Evolutionary conservation across 2,797 vertebrate species (phyloP), one percentile per base, ranked within the genome.

Genomic region (Iguana delicatissima): DNA sequence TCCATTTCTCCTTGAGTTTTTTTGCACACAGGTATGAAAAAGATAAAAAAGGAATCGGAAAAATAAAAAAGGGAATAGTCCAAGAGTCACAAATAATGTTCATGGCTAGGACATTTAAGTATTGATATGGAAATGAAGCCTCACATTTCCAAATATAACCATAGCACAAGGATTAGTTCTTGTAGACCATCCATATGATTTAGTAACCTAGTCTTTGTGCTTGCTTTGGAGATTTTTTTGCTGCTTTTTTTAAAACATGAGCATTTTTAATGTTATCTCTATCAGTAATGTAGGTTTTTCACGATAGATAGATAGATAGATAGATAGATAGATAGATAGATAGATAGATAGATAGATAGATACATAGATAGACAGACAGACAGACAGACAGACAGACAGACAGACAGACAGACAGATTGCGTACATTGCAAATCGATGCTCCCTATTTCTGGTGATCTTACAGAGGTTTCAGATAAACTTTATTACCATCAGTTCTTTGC

Each of bases 171-270:
- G 77, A 95, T 89, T 91, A 90, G 95, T 90, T 22, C 84, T 20
- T 89, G n/a, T 72, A 93, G 94, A 94, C 77, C 80, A 92, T 57
- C 59, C 87, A 93, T 92, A 82, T 87, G 87, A 95, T 93, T 95
- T 95, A 91, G 93, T 95, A 94, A 96, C 93, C 93, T 92, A 92
- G n/a, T 93, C 91, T 96, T 93, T 93, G 6, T 92, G 50, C 52
- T 55, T 92, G 88, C 64, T 73, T 1, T 88, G 57, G 1, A 55
- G 24, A 80, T 59, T 90, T 81, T n/a, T 20, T 13, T 13, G 24
- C 9, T 52, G 52, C 67, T 79, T 79, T 93, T 95, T 91, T 90
- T 94, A 57, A 57, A 57, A 67, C 67, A 84, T 81, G 88, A 92
- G 76, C 26, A 55, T 93, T 95, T 95, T 42, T 89, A 93, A 84